Conservation (phyloP, 2,113 vertebrate genomes). For the Megaceryle torquata region DNA sequence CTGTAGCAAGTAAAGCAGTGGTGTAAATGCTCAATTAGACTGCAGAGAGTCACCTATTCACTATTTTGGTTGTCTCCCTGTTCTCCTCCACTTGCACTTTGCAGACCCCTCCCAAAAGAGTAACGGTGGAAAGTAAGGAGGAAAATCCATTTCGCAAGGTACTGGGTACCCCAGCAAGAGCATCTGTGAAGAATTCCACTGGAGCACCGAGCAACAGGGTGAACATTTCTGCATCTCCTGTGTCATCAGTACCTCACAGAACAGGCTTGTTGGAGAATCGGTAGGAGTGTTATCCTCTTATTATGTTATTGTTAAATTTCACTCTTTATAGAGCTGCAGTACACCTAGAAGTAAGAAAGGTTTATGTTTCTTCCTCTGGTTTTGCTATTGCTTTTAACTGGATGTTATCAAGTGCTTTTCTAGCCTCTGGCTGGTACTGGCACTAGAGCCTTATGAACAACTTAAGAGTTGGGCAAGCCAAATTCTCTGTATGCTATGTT, state of each 20-base stretch:
- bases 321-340: background rate
- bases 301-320: background rate
- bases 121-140: slow-evolving; percentile 82
- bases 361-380: background rate
- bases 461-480: background rate
- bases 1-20: background rate
- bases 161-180: slow-evolving; percentile 82
- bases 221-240: slow-evolving; percentile 57
- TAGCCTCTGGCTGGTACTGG: background rate
- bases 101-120: slow-evolving; percentile 84
- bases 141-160: slow-evolving; percentile 84
- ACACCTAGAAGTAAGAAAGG: background rate
- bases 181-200: slow-evolving; percentile 62
- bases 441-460: background rate
- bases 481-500: background rate
- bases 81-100: background rate
- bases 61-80: background rate
- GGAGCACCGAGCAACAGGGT: slow-evolving; percentile 60
- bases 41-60: background rate
- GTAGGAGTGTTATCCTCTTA: slow-evolving; percentile 59
- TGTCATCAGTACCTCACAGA: slow-evolving; percentile 79
- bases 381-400: background rate
- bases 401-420: background rate
- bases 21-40: background rate
- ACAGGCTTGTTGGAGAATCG: slow-evolving; percentile 88